These are phyloP conservation scores for Felis chaus DNA, from an alignment of 2,113 vertebrate genomes.

Conservation along the genomic window DNA sequence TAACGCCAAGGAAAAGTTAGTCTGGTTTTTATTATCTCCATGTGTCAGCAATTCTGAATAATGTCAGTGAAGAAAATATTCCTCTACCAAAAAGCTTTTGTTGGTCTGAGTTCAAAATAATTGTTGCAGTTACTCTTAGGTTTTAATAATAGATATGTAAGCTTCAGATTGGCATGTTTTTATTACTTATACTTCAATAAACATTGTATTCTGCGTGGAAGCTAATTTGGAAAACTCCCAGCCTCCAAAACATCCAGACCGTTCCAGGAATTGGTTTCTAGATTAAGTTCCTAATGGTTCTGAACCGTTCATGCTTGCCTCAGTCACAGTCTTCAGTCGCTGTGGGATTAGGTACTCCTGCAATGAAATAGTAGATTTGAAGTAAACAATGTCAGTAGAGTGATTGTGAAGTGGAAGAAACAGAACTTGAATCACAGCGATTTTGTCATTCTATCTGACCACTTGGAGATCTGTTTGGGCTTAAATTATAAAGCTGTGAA, in stretches of 20 bases:
- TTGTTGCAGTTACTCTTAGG: not conserved
- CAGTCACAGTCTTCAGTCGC: not conserved
- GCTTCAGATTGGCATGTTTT: not conserved
- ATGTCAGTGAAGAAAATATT: not conserved
- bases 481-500: not conserved
- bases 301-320: not conserved
- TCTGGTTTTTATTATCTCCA: slow-evolving; percentile 23
- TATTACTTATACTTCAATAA: not conserved
- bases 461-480: not conserved
- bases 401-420: slow-evolving; percentile 1
- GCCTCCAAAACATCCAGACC: not conserved
- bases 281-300: not conserved
- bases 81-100: not conserved
- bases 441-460: not conserved
- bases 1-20: not conserved
- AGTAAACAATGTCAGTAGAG: not conserved
- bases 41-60: not conserved
- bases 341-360: not conserved
- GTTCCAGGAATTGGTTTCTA: not conserved
- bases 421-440: not conserved
- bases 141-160: not conserved
- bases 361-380: not conserved
- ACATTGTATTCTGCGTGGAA: not conserved
- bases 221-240: not conserved
- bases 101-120: slow-evolving; percentile 30